Base-by-base conservation (phyloP, 2,113 vertebrate genomes). In the Trogon melanurus region DNA sequence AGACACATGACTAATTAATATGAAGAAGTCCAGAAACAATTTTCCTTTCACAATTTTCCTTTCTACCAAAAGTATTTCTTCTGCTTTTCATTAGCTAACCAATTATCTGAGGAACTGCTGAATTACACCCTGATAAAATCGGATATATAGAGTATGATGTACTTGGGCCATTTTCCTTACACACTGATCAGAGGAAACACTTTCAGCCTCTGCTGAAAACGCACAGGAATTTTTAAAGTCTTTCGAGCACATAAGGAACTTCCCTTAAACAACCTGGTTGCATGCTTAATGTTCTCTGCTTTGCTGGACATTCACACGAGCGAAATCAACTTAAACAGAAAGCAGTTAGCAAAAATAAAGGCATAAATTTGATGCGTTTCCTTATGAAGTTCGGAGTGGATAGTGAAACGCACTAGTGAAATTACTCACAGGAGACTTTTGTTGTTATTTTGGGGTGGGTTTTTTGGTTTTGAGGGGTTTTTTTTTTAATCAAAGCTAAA, bases 61-160 rank as follows among this genome's bases (percentile, higher is more conserved):
- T 12, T 29, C 50, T 34, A 71, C 38, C 12, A 66, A 86, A 41
- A 84, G 38, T 60, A 73, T 54, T 86, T 41, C 16, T 72, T 54
- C n/a, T 38, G 62, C 13, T 71, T 84, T 82, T 76, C 30, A 61
- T 74, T 60, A 70, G 29, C n/a, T 41, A 45, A 5, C 8, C 5
- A 23, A 14, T 79, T 74, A 64, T 12, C 45, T 56, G 21, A 66
- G 32, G 57, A 80, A 48, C 26, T 32, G 38, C 6, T 36, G 23
- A 71, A 58, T 70, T 54, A 26, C 6, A 8, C 22, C 75, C 54
- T 57, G 36, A 45, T 81, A 71, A 79, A 79, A 75, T 41, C 21
- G 41, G 57, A 25, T 58, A 36, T 36, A 36, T 36, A 47, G 27
- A 54, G 51, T 8, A 47, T 3, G 17, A 66, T 0, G 1, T 15